Base-by-base conservation (phyloP, 2,888 invertebrate genomes). In the Eupithecia dodoneata region DNA sequence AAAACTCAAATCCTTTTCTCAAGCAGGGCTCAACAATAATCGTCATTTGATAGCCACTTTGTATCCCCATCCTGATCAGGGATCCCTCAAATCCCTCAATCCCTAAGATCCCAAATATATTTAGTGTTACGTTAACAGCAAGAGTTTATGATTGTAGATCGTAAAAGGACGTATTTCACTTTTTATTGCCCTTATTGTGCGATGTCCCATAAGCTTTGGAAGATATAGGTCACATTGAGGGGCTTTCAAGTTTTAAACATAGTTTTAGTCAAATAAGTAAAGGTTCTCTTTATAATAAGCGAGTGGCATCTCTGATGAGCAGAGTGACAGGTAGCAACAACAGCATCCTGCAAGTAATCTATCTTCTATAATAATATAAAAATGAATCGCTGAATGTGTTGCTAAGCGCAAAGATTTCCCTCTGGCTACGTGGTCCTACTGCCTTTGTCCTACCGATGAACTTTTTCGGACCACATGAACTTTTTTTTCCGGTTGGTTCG, bases 61-160 rank as follows among this genome's bases (percentile, higher is more conserved):
- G 42, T 45, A n/a, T 69, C 42, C 45, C 69, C n/a, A 44, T 69
- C 69, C 42, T 42, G 66, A 66, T 66, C 66, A 66, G 63, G 42
- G 42, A 66, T 66, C 66, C 66, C 42, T 66, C 15, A 66, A 65
- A 41, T 41, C 55, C 41, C 55, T 5, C 5, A 71, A 49, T 71
- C 55, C 42, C 9, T 52, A 52, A 30, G 42, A 63, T 55, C 72
- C 59, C 42, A 59, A 59, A 44, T 47, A 59, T 59, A 72, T 72
- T 44, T 59, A 72, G 72, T 72, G 71, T 55, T 42, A 72, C 59
- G 55, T 44, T 72, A 44, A 59, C 72, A 72, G n/a, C 12, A 72
- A 59, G 59, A 52, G 79, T 82, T 76, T 72, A 59, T 69, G 69
- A 69, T 69, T 69, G 69, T 69, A 45, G 13, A 44, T 45, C 69